Evolutionary conservation across 1,140 invertebrate genomes (phyloP).

Genomic region (Charaxes varanes): DNA sequence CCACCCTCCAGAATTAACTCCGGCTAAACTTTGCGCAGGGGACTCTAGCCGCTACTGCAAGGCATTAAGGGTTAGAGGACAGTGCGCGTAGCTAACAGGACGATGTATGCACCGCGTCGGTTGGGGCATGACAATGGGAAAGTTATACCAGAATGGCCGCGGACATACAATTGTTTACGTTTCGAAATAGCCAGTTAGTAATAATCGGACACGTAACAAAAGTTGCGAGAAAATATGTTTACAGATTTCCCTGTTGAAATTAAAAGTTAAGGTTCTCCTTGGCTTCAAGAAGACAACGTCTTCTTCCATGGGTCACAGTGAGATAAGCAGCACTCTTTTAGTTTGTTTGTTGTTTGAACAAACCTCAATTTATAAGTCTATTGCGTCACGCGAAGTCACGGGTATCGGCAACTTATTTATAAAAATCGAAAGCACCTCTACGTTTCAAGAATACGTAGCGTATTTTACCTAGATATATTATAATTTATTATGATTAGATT

Average conservation of each 20-base stretch:
- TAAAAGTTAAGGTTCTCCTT: conserved; percentile 1
- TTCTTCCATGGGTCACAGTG: no score
- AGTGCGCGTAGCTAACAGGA: conserved; percentile 1
- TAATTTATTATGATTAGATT: conserved; percentile 16
- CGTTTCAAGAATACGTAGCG: no score
- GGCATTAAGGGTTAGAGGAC: conserved; percentile 11
- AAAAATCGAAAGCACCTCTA: no score
- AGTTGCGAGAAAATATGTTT: conserved; percentile 6
- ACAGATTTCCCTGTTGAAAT: conserved; percentile 5
- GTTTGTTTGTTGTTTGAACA: no score
- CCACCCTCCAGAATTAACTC: not conserved
- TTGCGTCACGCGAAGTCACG: no score
- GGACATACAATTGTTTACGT: conserved; percentile 19
- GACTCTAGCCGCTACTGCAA: conserved; percentile 14
- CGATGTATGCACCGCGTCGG: conserved; percentile 19
- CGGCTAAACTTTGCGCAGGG: not conserved
- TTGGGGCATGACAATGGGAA: conserved; percentile 27
- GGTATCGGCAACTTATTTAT: no score
- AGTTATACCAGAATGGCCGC: conserved; percentile 25
- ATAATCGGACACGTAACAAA: conserved; percentile 11
- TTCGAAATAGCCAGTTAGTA: conserved; percentile 20
- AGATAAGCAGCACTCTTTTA: no score
- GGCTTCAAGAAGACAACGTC: no score
- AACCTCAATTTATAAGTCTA: no score
- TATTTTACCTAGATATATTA: no score